Evolutionary conservation across 2,888 invertebrate genomes (phyloP).

Genomic region (Eurois occulta): DNA sequence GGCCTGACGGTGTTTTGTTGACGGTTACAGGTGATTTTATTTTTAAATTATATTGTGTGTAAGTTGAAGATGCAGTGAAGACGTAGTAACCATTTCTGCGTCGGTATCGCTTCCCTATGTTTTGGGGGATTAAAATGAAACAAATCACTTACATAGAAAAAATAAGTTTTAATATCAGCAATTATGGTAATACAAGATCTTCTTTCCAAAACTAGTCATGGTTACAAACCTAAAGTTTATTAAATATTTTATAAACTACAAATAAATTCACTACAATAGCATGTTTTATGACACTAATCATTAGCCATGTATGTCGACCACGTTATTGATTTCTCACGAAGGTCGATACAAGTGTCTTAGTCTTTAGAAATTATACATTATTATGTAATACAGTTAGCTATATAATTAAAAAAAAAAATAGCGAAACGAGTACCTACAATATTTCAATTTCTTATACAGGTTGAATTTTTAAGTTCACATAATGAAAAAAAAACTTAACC

Average conservation of each 20-base stretch:
- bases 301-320: neutral
- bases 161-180: conserved; percentile 8
- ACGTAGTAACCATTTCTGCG: no score
- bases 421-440: neutral
- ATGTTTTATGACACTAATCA: neutral
- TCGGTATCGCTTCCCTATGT: neutral
- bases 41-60: no score
- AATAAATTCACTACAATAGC: neutral
- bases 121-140: conserved; percentile 11
- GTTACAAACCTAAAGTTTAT: neutral
- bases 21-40: no score
- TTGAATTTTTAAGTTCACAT: neutral
- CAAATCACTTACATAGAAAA: conserved; percentile 22
- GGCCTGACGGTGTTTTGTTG: no score
- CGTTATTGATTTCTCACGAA: neutral
- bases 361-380: neutral
- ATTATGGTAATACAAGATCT: neutral
- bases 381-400: neutral
- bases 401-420: neutral
- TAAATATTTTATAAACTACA: neutral
- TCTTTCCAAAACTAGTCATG: neutral
- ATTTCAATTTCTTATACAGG: neutral
- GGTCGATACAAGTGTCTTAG: neutral
- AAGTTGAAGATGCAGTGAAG: no score
- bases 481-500: no score